Percentiles rank a stretch among this genome's conserved stretches.
Conservation (phyloP, 1,140 invertebrate species). For the Zaprionus tsacasi region DNA sequence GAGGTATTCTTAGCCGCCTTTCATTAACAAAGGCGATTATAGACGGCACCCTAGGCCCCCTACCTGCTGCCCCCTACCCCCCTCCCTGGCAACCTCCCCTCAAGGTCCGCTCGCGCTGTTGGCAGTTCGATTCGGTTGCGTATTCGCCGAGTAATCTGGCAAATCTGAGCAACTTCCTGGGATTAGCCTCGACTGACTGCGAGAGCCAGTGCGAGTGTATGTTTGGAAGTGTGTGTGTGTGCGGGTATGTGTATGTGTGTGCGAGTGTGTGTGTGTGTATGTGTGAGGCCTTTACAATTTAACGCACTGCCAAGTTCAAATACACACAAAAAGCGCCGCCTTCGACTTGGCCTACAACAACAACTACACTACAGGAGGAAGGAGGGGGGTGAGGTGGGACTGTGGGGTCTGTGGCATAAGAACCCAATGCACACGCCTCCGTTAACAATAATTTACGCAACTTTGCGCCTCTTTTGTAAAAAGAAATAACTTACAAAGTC, state of each 20-base stretch:
- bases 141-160: slow-evolving; percentile 60
- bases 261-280: slow-evolving; percentile 21
- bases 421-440: slow-evolving; percentile 67
- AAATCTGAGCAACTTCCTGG: slow-evolving; percentile 73
- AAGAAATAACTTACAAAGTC: slow-evolving; percentile 77
- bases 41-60: not conserved
- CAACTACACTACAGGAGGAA: slow-evolving; percentile 7
- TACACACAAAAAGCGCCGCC: slow-evolving; percentile 74
- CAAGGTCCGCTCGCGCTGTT: not conserved
- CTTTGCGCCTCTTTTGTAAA: slow-evolving; percentile 82
- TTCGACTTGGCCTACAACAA: slow-evolving; percentile 47
- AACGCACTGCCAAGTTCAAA: slow-evolving; percentile 81
- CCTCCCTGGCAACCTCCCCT: not conserved
- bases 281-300: slow-evolving; percentile 75
- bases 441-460: slow-evolving; percentile 82
- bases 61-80: not conserved
- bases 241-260: slow-evolving; percentile 13
- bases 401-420: slow-evolving; percentile 5
- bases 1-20: slow-evolving; percentile 62
- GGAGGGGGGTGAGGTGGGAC: not conserved
- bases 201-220: slow-evolving; percentile 35
- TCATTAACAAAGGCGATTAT: slow-evolving; percentile 39
- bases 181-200: slow-evolving; percentile 70
- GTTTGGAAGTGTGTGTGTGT: slow-evolving; percentile 7
- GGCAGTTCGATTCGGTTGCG: slow-evolving; percentile 60